A percentile compares a stretch with the other conserved stretches of the same genome.
phyloP scores from a whole-genome alignment of 1,140 invertebrate genomes.

The Camponotus floridanus region DNA sequence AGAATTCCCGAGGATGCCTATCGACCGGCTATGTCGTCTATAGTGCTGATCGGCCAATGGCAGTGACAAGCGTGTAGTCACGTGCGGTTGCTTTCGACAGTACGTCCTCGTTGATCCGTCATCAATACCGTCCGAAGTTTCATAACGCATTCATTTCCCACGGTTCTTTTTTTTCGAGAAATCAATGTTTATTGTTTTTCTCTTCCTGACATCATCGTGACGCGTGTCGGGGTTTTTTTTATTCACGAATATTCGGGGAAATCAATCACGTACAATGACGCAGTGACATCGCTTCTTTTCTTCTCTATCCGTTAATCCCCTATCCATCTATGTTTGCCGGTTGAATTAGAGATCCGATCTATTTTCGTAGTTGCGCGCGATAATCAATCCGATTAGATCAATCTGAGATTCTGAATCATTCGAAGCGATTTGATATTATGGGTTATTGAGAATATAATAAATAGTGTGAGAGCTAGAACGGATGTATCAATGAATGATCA shows the following conservation, averaged over 20 bases:
- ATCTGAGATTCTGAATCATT: background rate
- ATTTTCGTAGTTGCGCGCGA: background rate
- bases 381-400: background rate
- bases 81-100: constrained; percentile 68
- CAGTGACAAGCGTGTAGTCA: constrained; percentile 71
- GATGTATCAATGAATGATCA: background rate
- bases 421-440: background rate
- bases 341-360: background rate
- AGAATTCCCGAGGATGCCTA: constrained; percentile 72
- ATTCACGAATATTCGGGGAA: background rate
- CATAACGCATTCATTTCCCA: background rate
- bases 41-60: constrained; percentile 72
- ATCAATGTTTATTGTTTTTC: background rate
- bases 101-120: constrained; percentile 56
- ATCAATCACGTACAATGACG: background rate
- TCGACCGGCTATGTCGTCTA: constrained; percentile 64
- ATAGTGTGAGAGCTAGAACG: background rate
- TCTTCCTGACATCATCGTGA: background rate
- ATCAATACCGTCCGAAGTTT: background rate
- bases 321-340: background rate
- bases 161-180: background rate
- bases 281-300: background rate
- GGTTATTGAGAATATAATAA: background rate
- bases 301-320: background rate
- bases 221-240: background rate